These are phyloP conservation scores for Theropithecus gelada DNA, from an alignment of 2,113 vertebrate genomes.

Conservation along the genomic window DNA sequence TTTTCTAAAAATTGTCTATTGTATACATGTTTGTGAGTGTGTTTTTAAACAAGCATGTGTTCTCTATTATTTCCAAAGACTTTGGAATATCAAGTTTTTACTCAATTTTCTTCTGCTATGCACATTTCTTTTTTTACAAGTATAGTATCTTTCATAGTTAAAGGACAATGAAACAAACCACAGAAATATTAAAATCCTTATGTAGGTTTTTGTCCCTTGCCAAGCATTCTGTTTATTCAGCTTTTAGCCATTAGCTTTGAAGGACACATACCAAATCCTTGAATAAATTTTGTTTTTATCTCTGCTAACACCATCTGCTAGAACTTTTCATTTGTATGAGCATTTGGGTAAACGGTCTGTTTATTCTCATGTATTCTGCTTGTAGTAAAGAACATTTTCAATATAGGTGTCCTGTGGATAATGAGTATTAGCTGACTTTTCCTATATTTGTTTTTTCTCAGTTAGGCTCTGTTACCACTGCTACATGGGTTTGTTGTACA, in stretches of 20 bases:
- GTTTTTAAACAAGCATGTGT: not conserved
- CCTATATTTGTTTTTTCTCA: not conserved
- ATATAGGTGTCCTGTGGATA: not conserved
- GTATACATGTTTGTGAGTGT: not conserved
- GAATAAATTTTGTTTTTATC: not conserved
- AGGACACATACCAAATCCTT: not conserved
- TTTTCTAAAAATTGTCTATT: not conserved
- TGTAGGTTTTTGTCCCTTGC: not conserved
- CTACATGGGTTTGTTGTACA: not conserved
- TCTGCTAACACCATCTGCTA: not conserved
- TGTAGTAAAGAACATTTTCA: conserved; percentile 4
- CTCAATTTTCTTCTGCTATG: not conserved
- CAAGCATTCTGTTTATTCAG: not conserved
- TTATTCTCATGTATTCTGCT: not conserved
- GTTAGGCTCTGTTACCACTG: not conserved
- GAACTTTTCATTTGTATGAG: not conserved
- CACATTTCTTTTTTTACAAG: not conserved
- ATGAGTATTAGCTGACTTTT: not conserved
- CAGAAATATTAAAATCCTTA: not conserved
- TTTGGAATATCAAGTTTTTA: not conserved
- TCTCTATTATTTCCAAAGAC: not conserved
- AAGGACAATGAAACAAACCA: not conserved
- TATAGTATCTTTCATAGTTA: not conserved
- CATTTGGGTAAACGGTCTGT: not conserved
- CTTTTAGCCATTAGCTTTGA: not conserved